Percentiles rank a stretch among this genome's conserved stretches.
phyloP scores from a whole-genome alignment of 2,888 invertebrate species.

The Tortrix viridana region DNA sequence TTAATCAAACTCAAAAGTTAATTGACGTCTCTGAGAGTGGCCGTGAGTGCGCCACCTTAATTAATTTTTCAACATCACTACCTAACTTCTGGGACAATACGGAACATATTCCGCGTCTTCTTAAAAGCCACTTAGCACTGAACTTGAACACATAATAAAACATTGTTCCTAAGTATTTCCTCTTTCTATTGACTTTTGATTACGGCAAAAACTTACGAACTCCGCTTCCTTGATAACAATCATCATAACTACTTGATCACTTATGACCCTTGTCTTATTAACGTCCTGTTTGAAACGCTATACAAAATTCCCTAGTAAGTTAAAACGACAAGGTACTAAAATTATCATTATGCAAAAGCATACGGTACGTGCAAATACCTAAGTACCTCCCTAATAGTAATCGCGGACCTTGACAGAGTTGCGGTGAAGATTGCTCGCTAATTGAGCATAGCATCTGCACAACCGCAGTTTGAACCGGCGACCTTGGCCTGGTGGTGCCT shows the following conservation, averaged over 20 bases:
- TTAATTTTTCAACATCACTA: background rate
- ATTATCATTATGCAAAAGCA: conserved; percentile 7
- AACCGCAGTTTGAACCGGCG: conserved; percentile 66
- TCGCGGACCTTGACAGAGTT: conserved; percentile 62
- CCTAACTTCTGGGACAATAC: conserved; percentile 28
- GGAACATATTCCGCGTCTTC: conserved; percentile 31
- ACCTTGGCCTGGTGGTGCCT: conserved; percentile 50
- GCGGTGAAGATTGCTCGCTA: conserved; percentile 68
- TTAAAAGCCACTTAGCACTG: conserved; percentile 30
- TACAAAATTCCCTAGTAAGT: no score
- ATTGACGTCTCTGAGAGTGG: no score
- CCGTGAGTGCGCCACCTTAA: no score
- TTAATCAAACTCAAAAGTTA: no score
- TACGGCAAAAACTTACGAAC: conserved; percentile 32
- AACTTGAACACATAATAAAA: conserved; percentile 31
- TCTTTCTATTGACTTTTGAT: conserved; percentile 38
- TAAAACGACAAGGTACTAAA: no score
- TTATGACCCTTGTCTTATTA: no score
- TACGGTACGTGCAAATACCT: conserved; percentile 26
- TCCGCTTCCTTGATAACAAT: conserved; percentile 23
- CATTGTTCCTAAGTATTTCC: conserved; percentile 32
- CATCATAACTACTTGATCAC: no score
- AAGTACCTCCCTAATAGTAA: conserved; percentile 37
- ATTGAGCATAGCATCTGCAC: conserved; percentile 50
- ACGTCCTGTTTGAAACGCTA: no score